phyloP scores from a whole-genome alignment of 2,113 vertebrate genomes.

The Chrysochloris asiatica region DNA sequence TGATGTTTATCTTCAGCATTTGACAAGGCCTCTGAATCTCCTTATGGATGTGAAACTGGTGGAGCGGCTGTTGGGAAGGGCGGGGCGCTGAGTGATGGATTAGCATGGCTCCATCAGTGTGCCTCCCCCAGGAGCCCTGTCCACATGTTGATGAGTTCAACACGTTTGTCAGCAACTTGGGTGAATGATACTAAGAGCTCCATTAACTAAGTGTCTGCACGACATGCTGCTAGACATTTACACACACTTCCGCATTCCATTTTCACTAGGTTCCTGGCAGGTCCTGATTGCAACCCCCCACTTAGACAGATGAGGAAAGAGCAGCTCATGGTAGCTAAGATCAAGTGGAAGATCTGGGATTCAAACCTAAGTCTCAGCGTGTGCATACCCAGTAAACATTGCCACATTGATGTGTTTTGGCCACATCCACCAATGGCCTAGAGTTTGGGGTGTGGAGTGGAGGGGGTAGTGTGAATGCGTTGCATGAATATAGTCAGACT shows the following conservation, averaged over 20 bases:
- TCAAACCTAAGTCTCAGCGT: not conserved
- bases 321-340: not conserved
- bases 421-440: not conserved
- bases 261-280: not conserved
- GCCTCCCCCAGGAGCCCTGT: not conserved
- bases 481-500: not conserved
- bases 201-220: not conserved
- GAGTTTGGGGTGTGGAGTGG: not conserved
- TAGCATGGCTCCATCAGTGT: not conserved
- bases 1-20: slow-evolving; percentile 40
- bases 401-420: not conserved
- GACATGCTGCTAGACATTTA: not conserved
- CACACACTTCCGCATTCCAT: not conserved
- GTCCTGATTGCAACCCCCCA: not conserved
- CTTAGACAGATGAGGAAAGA: not conserved
- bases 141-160: slow-evolving; percentile 4
- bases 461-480: not conserved
- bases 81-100: slow-evolving; percentile 17
- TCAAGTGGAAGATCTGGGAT: not conserved
- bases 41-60: slow-evolving; percentile 7
- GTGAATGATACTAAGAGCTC: not conserved
- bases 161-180: slow-evolving; percentile 41
- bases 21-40: slow-evolving; percentile 46
- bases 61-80: slow-evolving; percentile 27
- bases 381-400: not conserved